These are phyloP conservation scores for Cantharis rustica DNA, from an alignment of 2,888 invertebrate species.

Conservation along the genomic window DNA sequence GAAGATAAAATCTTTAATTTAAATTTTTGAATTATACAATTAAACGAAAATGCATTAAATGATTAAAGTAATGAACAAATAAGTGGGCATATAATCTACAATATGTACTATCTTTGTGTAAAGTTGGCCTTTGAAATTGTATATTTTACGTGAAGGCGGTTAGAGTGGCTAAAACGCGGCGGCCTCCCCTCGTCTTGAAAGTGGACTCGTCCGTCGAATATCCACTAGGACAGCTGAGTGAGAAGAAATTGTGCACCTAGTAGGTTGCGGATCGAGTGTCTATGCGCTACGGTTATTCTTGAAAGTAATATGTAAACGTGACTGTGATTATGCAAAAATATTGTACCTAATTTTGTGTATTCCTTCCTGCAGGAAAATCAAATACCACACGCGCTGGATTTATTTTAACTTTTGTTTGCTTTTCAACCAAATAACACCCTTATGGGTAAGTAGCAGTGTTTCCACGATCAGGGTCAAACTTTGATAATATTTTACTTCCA, in stretches of 20 bases:
- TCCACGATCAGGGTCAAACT: not conserved
- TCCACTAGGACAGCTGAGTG: constrained; percentile 29
- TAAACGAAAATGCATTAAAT: not conserved
- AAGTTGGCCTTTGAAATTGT: not conserved
- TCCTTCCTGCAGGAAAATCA: not conserved
- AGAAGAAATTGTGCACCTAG: constrained; percentile 12
- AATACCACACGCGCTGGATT: not conserved
- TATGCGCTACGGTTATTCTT: not conserved
- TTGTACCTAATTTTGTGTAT: not conserved
- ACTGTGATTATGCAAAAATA: not conserved
- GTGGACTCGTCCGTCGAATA: constrained; percentile 15
- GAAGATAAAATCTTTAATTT: not conserved
- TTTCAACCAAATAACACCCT: not conserved
- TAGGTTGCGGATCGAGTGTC: not conserved
- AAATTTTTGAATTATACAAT: not conserved
- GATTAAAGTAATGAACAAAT: not conserved
- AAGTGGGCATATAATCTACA: not conserved
- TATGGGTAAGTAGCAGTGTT: not conserved
- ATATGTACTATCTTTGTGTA: not conserved
- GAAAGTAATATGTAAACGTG: not conserved
- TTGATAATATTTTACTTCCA: not conserved
- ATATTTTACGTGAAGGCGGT: not conserved
- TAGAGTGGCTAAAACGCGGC: not conserved
- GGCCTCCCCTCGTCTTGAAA: constrained; percentile 13
- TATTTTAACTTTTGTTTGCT: not conserved